Evolutionary conservation across 2,888 invertebrate species (phyloP).

Genomic region (Drosophila fungiperda): DNA sequence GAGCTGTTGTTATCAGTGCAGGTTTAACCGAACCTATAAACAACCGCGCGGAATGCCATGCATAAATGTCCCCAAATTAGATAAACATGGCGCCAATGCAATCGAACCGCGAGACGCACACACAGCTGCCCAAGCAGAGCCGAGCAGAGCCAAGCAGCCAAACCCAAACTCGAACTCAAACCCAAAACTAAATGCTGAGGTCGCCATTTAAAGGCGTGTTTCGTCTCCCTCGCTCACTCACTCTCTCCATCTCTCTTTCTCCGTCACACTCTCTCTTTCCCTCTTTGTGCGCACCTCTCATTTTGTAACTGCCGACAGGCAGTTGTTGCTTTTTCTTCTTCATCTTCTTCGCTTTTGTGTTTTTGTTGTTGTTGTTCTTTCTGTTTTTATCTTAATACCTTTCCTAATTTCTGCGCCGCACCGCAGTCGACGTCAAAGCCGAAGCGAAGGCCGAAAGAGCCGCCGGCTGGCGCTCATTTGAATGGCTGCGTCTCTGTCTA

Average conservation of each 20-base stretch:
- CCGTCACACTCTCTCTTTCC: constrained; percentile 5
- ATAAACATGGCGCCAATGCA: constrained; percentile 85
- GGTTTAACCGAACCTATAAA: constrained; percentile 85
- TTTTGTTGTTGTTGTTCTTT: constrained; percentile 44
- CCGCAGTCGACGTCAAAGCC: constrained; percentile 26
- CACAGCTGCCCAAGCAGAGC: constrained; percentile 39
- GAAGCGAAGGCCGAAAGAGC: not conserved
- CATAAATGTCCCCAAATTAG: constrained; percentile 85
- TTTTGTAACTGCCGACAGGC: constrained; percentile 34
- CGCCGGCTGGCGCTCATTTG: constrained; percentile 69
- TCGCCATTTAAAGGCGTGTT: constrained; percentile 73
- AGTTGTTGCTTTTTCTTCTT: constrained; percentile 4
- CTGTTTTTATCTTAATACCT: constrained; percentile 74
- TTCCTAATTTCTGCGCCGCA: constrained; percentile 72
- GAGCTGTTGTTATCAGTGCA: constrained; percentile 81
- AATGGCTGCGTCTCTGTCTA: constrained; percentile 35
- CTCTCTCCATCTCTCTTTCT: constrained; percentile 12
- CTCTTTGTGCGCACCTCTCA: constrained; percentile 12
- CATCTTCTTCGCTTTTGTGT: constrained; percentile 38
- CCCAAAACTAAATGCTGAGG: constrained; percentile 28
- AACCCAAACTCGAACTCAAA: constrained; percentile 1
- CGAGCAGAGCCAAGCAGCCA: constrained; percentile 11
- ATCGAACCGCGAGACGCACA: constrained; percentile 70
- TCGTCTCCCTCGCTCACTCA: not conserved
- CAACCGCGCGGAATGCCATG: constrained; percentile 85